These are phyloP conservation scores for Crotalus viridis DNA, from an alignment of 2,113 vertebrate genomes.

Conservation along the genomic window DNA sequence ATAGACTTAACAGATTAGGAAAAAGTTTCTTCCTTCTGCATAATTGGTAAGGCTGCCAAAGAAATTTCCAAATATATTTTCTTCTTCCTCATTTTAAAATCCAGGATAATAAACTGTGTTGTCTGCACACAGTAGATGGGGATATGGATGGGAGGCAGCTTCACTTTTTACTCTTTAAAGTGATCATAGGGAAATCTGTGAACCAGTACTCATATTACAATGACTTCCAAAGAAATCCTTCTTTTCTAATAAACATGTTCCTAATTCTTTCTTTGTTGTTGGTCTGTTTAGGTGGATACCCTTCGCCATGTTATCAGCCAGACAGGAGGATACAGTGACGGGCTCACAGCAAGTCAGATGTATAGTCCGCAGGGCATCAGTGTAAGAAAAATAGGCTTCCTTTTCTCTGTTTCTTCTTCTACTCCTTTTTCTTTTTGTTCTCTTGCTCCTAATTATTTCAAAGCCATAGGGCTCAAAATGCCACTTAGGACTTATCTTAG, in stretches of 20 bases:
- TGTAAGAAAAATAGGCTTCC: slow-evolving; percentile 81
- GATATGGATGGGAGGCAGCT: not conserved
- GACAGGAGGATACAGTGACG: slow-evolving; percentile 99
- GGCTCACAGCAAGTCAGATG: slow-evolving; percentile 97
- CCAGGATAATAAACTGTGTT: not conserved
- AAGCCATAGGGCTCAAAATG: slow-evolving; percentile 86
- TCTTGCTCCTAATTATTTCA: slow-evolving; percentile 87
- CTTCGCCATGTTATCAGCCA: slow-evolving; percentile 99
- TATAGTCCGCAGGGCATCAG: slow-evolving; percentile 99
- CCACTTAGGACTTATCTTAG: slow-evolving; percentile 85
- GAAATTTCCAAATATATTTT: slow-evolving; percentile 24
- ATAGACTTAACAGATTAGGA: not conserved
- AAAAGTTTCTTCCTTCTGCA: not conserved
- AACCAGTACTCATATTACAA: not conserved
- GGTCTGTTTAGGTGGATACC: slow-evolving; percentile 95
- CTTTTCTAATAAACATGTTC: slow-evolving; percentile 46
- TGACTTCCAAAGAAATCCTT: slow-evolving; percentile 42
- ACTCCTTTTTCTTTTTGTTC: slow-evolving; percentile 47
- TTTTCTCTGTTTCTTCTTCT: slow-evolving; percentile 47
- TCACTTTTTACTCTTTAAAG: not conserved
- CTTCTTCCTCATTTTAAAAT: slow-evolving; percentile 5
- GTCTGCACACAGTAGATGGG: not conserved
- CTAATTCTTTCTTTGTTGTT: slow-evolving; percentile 70
- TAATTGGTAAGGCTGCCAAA: fast-evolving
- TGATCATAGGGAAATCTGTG: not conserved